Evolutionary conservation across 2,113 vertebrate genomes (phyloP).

Genomic region (Archocentrus centrarchus): DNA sequence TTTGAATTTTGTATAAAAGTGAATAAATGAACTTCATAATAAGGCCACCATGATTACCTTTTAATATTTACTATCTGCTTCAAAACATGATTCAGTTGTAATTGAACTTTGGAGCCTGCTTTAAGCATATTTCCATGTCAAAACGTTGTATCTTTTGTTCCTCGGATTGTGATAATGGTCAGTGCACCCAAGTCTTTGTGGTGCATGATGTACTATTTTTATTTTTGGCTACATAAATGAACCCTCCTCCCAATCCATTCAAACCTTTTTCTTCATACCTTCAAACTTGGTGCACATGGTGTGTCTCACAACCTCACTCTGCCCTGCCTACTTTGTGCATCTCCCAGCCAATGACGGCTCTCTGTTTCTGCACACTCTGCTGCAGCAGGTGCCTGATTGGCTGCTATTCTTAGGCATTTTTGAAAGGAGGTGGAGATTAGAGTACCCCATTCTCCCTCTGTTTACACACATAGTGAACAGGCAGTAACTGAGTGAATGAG

Average conservation of each 20-base stretch:
- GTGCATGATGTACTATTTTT: constrained; percentile 53
- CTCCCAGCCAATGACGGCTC: constrained; percentile 57
- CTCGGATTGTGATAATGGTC: constrained; percentile 5
- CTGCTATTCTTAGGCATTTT: constrained; percentile 66
- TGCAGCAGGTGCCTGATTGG: constrained; percentile 64
- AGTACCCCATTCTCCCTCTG: constrained; percentile 67
- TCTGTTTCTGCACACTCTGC: constrained; percentile 35
- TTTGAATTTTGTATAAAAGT: background rate
- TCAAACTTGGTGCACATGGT: constrained; percentile 79
- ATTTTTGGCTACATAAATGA: constrained; percentile 69
- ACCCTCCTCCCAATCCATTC: constrained; percentile 43
- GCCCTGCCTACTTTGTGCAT: constrained; percentile 48
- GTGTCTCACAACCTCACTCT: constrained; percentile 57
- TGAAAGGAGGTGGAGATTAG: constrained; percentile 64
- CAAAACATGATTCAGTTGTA: background rate
- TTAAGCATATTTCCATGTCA: background rate
- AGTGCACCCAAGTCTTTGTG: constrained; percentile 13
- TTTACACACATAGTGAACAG: constrained; percentile 74
- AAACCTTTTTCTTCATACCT: constrained; percentile 60
- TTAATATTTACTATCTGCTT: background rate
- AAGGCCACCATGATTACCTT: background rate
- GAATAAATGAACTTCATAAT: background rate
- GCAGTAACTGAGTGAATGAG: constrained; percentile 70
- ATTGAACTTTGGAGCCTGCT: background rate
- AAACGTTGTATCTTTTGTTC: background rate